phyloP scores from a whole-genome alignment of 2,888 invertebrate species.

The Notocelia uddmanniana region DNA sequence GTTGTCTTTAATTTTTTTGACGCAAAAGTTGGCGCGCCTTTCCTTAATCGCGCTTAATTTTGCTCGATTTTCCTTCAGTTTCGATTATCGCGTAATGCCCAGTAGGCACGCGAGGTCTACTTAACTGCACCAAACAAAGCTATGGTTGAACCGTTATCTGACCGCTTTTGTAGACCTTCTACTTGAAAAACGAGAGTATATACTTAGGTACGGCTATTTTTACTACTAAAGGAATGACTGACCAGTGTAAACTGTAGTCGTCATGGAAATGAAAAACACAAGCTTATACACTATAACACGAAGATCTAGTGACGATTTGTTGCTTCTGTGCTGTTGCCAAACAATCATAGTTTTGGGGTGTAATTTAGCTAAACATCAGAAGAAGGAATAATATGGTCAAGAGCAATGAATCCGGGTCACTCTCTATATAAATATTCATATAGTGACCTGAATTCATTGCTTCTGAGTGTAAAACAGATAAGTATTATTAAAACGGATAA shows the following conservation, averaged over 20 bases:
- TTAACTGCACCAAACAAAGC: conserved; percentile 16
- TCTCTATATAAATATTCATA: too few relatives aligned
- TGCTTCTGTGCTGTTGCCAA: background rate
- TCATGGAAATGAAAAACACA: background rate
- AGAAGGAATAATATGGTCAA: too few relatives aligned
- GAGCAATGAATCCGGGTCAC: too few relatives aligned
- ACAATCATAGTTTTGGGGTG: background rate
- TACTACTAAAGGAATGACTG: background rate
- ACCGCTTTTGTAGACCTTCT: conserved; percentile 19
- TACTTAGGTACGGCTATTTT: background rate
- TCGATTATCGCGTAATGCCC: background rate
- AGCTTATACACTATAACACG: background rate
- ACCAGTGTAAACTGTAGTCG: background rate
- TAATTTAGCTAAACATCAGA: too few relatives aligned
- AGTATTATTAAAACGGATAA: too few relatives aligned
- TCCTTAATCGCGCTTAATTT: conserved; percentile 8
- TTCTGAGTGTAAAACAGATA: too few relatives aligned
- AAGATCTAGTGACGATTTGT: background rate
- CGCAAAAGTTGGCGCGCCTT: background rate
- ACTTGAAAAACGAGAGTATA: conserved; percentile 22
- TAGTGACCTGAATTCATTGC: too few relatives aligned
- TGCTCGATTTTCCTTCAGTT: conserved; percentile 12
- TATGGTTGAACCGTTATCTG: conserved; percentile 32
- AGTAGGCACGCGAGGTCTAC: conserved; percentile 9
- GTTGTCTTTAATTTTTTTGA: background rate